Evolutionary conservation across 2,113 vertebrate genomes (phyloP), one percentile per base, ranked within the genome.

Genomic region (Hemiprocne comata): DNA sequence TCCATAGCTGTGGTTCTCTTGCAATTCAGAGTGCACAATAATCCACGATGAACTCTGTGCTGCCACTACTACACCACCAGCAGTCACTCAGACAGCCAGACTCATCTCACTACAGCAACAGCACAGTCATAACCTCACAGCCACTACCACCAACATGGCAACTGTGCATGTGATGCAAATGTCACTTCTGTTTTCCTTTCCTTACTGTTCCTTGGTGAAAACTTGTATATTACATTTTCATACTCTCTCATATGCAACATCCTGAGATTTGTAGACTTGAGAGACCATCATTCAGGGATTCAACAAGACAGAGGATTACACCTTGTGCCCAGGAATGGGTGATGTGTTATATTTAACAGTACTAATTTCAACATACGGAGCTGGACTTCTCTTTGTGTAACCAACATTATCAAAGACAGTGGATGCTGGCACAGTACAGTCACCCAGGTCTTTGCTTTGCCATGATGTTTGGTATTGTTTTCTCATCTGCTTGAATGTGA

Each of bases 341-440:
- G 61, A 66, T 0, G 0, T 7, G 65, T 76, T 62, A 20, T 46
- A 29, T 67, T 44, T 54, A 28, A 53, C 24, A 13, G n/a, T 8
- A 40, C 31, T 50, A 6, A 58, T 61, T 86, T 76, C 51, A n/a
- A 87, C 34, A 61, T 84, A 46, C 66, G 26, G 36, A 90, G 40
- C 3, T 51, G 34, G 17, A 73, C 67, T 88, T 85, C 23, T 72
- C 25, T 64, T 65, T 24, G 42, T 28, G 34, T 55, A 62, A 40
- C 21, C 64, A 62, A 11, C 51, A 12, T 66, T 50, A 70, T 25
- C 31, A 73, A 44, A 86, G 76, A 86, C 1, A 5, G 18, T 60
- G 74, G 66, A 67, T 40, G 28, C 11, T 51, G 42, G 20, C 15
- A 33, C 7, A 34, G n/a, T 4, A 42, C 10, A 70, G 36, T 57